Conservation (phyloP, 92 coral and sea anemone species). For the Montipora capitata region DNA sequence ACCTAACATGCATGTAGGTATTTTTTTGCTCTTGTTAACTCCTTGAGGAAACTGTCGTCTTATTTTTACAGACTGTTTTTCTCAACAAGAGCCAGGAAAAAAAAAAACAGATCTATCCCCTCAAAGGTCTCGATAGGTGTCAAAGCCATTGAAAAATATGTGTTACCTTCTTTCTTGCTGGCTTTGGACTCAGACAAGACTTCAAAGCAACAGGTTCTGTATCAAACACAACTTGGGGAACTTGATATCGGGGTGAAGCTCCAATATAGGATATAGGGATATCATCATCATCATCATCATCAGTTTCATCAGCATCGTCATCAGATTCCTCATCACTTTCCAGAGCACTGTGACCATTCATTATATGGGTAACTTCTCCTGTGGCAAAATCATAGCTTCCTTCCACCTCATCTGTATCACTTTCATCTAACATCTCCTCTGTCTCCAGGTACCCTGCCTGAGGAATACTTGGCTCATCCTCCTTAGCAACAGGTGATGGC, state of each 20-base stretch:
- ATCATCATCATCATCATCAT: slow-evolving; percentile 70
- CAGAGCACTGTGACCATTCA: slow-evolving; percentile 22
- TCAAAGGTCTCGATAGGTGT: too few relatives aligned
- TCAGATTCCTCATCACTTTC: slow-evolving; percentile 47
- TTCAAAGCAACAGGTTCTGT: slow-evolving; percentile 69
- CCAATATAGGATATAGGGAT: slow-evolving; percentile 76
- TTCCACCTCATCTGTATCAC: slow-evolving; percentile 72
- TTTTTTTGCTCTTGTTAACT: too few relatives aligned
- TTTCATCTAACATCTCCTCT: slow-evolving; percentile 69
- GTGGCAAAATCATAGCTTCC: slow-evolving; percentile 89
- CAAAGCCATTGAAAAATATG: background rate
- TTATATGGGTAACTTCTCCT: slow-evolving; percentile 61
- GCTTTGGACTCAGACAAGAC: slow-evolving; percentile 75
- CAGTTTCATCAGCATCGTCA: slow-evolving; percentile 33
- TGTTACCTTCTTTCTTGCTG: slow-evolving; percentile 68
- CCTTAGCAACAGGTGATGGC: slow-evolving; percentile 57
- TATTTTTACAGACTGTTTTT: too few relatives aligned
- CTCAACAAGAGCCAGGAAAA: background rate
- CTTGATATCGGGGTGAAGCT: slow-evolving; percentile 61
- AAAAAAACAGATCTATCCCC: background rate
- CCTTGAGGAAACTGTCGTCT: too few relatives aligned
- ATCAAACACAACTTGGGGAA: slow-evolving; percentile 84
- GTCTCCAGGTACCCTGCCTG: slow-evolving; percentile 44
- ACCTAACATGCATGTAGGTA: too few relatives aligned
- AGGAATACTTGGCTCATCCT: slow-evolving; percentile 10